Conservation (phyloP, 2,888 invertebrate genomes). For the Stictocephala bisonia region DNA sequence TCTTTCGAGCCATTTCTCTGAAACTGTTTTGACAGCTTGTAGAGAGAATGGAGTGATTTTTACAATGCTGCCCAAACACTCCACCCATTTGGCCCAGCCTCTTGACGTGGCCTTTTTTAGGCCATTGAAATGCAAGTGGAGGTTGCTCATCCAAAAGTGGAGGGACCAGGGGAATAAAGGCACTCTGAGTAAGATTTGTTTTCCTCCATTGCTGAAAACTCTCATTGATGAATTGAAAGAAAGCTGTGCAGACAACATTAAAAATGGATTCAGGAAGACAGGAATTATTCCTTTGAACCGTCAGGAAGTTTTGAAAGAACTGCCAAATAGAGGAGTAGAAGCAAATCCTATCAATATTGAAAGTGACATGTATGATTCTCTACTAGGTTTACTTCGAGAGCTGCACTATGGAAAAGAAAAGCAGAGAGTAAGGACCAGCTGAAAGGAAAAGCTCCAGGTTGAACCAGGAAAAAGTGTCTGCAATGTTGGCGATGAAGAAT, state of each 20-base stretch:
- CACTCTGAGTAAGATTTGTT: constrained; percentile 8
- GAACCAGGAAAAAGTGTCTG: constrained; percentile 15
- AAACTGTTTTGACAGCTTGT: constrained; percentile 13
- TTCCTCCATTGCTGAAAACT: neutral
- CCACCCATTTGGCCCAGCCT: constrained; percentile 4
- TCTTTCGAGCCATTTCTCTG: neutral
- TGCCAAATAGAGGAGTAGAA: neutral
- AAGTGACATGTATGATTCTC: constrained; percentile 11
- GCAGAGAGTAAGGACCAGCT: constrained; percentile 1
- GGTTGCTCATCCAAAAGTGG: too few relatives aligned
- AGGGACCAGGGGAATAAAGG: constrained; percentile 3
- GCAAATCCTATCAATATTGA: neutral
- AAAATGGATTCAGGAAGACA: constrained; percentile 19
- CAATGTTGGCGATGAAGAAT: constrained; percentile 24
- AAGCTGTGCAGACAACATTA: neutral
- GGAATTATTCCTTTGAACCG: constrained; percentile 13
- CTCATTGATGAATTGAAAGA: neutral
- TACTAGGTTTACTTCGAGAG: constrained; percentile 3
- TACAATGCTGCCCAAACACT: neutral
- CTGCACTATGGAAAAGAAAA: constrained; percentile 13
- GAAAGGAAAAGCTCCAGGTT: constrained; percentile 6
- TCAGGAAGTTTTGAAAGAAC: neutral
- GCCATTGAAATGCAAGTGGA: neutral
- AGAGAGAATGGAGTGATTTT: constrained; percentile 4
- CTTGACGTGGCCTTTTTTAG: neutral